A percentile compares a stretch with the other conserved stretches of the same genome.
These are phyloP conservation scores for Rhimphoctona megacephalus DNA, from an alignment of 2,888 invertebrate genomes.

Conservation along the genomic window DNA sequence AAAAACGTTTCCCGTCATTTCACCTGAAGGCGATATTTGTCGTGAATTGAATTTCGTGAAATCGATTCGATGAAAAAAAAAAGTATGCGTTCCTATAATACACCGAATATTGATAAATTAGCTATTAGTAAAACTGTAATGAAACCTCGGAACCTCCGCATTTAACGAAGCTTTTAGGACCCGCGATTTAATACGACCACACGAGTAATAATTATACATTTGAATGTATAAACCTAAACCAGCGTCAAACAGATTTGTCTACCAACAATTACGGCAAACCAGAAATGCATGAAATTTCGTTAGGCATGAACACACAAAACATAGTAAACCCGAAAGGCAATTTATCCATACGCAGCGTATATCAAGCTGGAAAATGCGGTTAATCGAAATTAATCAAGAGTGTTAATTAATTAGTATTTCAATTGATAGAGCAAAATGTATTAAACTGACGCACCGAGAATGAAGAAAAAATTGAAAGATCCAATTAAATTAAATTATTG, in stretches of 20 bases:
- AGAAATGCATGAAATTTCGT: constrained; percentile 30
- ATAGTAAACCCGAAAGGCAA: constrained; percentile 12
- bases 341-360: background rate
- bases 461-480: background rate
- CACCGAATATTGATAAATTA: constrained; percentile 3
- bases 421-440: background rate
- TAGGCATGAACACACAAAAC: background rate
- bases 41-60: background rate
- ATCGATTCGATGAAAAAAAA: background rate
- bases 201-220: constrained; percentile 17
- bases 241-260: constrained; percentile 44
- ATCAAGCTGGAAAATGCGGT: background rate
- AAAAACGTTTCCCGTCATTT: background rate
- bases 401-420: constrained; percentile 13
- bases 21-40: background rate
- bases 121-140: background rate
- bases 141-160: background rate
- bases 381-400: background rate
- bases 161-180: constrained; percentile 15
- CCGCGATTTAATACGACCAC: constrained; percentile 24
- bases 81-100: background rate
- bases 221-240: constrained; percentile 14
- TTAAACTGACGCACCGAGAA: background rate
- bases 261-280: constrained; percentile 40
- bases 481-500: background rate